Evolutionary conservation across 2,113 vertebrate genomes (phyloP).

Genomic region (Zosterops japonicus): DNA sequence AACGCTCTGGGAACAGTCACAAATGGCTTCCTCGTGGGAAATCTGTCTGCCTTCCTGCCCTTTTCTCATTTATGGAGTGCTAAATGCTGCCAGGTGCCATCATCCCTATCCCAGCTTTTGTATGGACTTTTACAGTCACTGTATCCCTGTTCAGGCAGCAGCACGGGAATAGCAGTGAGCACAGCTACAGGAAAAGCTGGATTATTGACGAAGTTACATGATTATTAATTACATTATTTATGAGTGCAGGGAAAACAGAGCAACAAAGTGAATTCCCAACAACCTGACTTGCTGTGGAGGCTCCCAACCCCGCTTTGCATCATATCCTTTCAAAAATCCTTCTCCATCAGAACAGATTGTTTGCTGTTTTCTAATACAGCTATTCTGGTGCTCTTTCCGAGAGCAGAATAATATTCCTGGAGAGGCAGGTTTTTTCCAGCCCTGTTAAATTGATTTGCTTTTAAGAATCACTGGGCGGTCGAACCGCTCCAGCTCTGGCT

Average conservation of each 20-base stretch:
- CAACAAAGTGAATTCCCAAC: not conserved
- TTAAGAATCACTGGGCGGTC: not conserved
- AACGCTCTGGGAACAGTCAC: not conserved
- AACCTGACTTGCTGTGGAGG: accelerated
- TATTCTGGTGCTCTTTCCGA: not conserved
- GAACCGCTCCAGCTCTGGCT: not conserved
- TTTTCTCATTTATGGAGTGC: not conserved
- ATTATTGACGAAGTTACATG: not conserved
- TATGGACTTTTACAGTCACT: not conserved
- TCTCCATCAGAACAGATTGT: not conserved
- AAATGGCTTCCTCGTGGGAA: not conserved
- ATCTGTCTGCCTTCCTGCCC: not conserved
- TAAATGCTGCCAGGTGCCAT: not conserved
- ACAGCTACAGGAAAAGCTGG: accelerated
- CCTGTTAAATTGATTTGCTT: not conserved
- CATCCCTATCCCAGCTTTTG: not conserved
- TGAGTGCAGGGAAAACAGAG: not conserved
- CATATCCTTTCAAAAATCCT: not conserved
- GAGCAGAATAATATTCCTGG: not conserved
- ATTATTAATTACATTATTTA: not conserved
- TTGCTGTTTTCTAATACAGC: not conserved
- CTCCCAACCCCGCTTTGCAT: not conserved
- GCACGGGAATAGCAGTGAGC: accelerated
- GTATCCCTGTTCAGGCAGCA: not conserved
- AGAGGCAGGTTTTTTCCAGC: not conserved